Base-by-base conservation (phyloP, 2,113 vertebrate species). In the Sceloporus tristichus region DNA sequence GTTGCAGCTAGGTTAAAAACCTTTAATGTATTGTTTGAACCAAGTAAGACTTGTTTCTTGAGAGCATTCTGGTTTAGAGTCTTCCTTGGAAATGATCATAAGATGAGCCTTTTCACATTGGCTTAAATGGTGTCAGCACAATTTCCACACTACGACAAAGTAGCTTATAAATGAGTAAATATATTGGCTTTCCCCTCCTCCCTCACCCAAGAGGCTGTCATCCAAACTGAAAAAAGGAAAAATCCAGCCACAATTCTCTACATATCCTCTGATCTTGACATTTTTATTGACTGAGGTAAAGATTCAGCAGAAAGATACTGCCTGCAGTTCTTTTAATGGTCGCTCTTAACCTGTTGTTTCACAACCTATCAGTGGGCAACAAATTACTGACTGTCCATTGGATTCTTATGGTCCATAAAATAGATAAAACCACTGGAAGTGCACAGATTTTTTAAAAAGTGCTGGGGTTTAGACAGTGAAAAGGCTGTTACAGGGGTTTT, bases 151-250 rank as follows among this genome's bases (percentile, higher is more conserved):
- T 66, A 86, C 54, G 80, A 68, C 7, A 71, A 38, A 76, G 21
- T 85, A 79, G 42, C 73, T 76, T 68, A 8, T 84, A 79, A 86
- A 68, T 91, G 90, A 93, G 77, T 88, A 93, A 93, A 89, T 74
- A 73, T 65, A 29, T 56, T 0, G 0, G 0, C 84, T 16, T 34
- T 29, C n/a, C 16, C 40, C 53, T 34, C 27, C 70, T 71, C 19
- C 27, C n/a, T 14, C 54, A 8, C 42, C 81, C 82, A 90, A 53
- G 25, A 74, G 5, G 54, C 89, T 92, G 42, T 79, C 92, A 83
- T 8, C 21, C 82, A 87, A 74, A 8, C 27, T 1, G 10, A 82
- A 2, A 89, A 76, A 81, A 79, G 56, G 85, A 91, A 59, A 66
- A 91, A 92, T 84, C 59, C 80, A 90, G 90, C 59, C 42, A 85